phyloP scores from a whole-genome alignment of 2,797 vertebrate genomes.

The Gambusia yucatana region DNA sequence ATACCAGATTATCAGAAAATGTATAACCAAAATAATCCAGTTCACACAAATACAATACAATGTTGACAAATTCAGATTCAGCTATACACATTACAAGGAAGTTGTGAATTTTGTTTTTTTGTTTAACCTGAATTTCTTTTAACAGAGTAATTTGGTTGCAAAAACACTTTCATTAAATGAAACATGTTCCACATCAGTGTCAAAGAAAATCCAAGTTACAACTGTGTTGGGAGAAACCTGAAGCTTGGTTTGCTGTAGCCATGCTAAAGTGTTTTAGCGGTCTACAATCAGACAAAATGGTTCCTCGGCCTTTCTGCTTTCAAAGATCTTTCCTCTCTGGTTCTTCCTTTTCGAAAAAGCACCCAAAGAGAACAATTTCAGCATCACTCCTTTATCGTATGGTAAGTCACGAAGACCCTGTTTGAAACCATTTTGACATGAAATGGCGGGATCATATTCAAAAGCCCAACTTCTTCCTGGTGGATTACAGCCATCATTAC shows the following conservation, averaged over 20 bases:
- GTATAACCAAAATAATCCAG: too few species aligned
- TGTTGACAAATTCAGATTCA: too few species aligned
- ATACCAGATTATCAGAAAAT: too few species aligned
- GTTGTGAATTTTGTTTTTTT: not conserved
- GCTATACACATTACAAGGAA: not conserved
- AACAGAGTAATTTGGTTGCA: too few species aligned
- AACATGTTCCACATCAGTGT: too few species aligned
- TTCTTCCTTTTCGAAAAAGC: not conserved
- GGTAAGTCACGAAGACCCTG: not conserved
- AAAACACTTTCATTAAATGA: too few species aligned
- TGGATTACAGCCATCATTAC: not conserved
- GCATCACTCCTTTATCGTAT: not conserved
- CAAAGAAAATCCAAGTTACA: too few species aligned
- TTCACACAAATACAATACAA: too few species aligned
- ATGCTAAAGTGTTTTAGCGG: not conserved
- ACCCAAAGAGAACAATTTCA: not conserved
- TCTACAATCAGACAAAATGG: not conserved
- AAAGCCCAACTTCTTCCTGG: not conserved
- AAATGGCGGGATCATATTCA: not conserved
- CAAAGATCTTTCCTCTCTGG: not conserved
- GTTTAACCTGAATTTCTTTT: too few species aligned
- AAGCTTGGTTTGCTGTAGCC: not conserved
- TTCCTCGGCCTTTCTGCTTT: not conserved
- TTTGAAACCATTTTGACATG: not conserved
- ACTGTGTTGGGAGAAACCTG: too few species aligned